Evolutionary conservation across 2,888 invertebrate species (phyloP).

Genomic region (Brachypalpus laphriformis): DNA sequence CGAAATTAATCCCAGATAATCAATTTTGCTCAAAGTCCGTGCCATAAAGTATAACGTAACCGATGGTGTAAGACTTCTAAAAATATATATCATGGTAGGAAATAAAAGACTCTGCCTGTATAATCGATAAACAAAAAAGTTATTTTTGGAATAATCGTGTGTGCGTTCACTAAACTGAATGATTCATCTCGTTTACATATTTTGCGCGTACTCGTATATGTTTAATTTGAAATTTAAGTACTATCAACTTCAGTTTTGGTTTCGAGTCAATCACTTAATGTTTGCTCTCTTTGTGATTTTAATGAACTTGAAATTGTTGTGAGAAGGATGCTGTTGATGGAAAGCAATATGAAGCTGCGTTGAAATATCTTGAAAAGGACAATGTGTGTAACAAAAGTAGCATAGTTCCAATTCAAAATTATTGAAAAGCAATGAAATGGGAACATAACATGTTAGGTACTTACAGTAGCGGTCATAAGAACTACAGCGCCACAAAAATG

Average conservation of each 20-base stretch:
- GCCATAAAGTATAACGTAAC: neutral
- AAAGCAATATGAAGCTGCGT: too few relatives aligned
- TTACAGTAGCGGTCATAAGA: too few relatives aligned
- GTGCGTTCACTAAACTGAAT: constrained; percentile 5
- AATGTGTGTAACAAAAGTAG: too few relatives aligned
- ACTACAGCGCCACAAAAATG: too few relatives aligned
- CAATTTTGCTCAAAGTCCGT: neutral
- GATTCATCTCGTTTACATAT: constrained; percentile 27
- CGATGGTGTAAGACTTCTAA: constrained; percentile 33
- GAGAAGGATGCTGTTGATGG: neutral
- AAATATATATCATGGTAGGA: constrained; percentile 36
- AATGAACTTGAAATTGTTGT: neutral
- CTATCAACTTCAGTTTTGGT: neutral
- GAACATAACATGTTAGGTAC: too few relatives aligned
- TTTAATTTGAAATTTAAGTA: constrained; percentile 4
- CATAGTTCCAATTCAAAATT: too few relatives aligned
- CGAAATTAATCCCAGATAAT: constrained; percentile 3
- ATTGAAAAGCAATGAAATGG: too few relatives aligned
- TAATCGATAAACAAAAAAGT: constrained; percentile 44
- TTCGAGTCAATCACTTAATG: neutral
- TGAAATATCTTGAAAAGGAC: too few relatives aligned
- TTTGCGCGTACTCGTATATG: neutral
- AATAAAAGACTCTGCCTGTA: constrained; percentile 15
- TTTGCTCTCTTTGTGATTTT: neutral
- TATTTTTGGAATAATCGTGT: constrained; percentile 24